These are phyloP conservation scores for Takifugu rubripes DNA, from an alignment of 2,797 vertebrate genomes.

Conservation along the genomic window DNA sequence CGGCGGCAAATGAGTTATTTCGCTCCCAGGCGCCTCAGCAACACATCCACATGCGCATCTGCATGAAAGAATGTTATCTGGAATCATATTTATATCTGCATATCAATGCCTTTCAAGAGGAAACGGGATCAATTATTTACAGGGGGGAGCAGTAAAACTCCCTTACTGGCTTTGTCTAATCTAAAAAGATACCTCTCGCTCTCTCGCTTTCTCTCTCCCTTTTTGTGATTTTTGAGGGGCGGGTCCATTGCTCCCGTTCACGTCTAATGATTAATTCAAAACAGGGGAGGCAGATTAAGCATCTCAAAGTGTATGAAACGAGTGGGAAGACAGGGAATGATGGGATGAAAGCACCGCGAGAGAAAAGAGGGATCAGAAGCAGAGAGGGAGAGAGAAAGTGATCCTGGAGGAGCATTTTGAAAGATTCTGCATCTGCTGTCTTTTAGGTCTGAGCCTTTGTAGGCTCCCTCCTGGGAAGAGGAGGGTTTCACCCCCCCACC, in stretches of 20 bases:
- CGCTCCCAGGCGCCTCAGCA: slow-evolving; percentile 8
- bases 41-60: slow-evolving; percentile 9
- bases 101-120: slow-evolving; percentile 6
- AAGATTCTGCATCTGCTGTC: slow-evolving; percentile 42
- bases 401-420: slow-evolving; percentile 22
- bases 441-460: slow-evolving; percentile 51
- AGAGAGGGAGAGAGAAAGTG: slow-evolving; percentile 23
- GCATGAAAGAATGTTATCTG: slow-evolving; percentile 7
- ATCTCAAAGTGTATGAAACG: slow-evolving; percentile 47
- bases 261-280: slow-evolving; percentile 59
- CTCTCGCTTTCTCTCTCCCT: no score
- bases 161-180: slow-evolving; percentile 22
- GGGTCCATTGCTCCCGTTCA: slow-evolving; percentile 26
- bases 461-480: slow-evolving; percentile 42
- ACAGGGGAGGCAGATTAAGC: slow-evolving; percentile 44
- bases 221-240: slow-evolving; percentile 22
- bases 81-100: slow-evolving; percentile 19
- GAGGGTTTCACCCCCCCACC: slow-evolving; percentile 36
- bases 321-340: slow-evolving; percentile 30
- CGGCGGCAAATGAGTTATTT: slow-evolving; percentile 38
- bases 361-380: slow-evolving; percentile 34
- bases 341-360: slow-evolving; percentile 44
- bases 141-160: slow-evolving; percentile 7
- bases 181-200: slow-evolving; percentile 26
- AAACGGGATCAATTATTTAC: slow-evolving; percentile 21